Base-by-base conservation (phyloP, 2,888 invertebrate species). In the Caenorhabditis sp. region DNA sequence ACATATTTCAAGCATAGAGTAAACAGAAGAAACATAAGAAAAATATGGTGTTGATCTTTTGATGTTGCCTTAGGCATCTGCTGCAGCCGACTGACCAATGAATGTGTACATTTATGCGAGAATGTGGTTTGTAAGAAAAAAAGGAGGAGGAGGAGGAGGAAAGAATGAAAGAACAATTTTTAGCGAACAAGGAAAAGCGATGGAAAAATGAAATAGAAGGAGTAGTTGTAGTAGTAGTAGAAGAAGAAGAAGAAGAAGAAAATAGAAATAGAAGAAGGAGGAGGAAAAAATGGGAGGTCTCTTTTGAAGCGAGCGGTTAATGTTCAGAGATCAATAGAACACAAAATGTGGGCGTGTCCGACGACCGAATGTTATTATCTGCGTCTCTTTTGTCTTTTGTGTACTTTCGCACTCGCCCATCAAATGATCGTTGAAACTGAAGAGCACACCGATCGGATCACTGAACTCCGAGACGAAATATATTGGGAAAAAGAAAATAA, bases 301-400 rank as follows among this genome's bases (percentile, higher is more conserved):
- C 37, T 59, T 24, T n/a, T 26, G 62, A 61, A 65, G 62, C 73
- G 68, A 73, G 73, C 73, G 73, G 73, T 73, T 74, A 69, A 74
- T 74, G 73, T 74, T 74, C 73, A 74, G 62, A 74, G 73, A 74
- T 74, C 73, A 74, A 66, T 69, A 74, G 69, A 74, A 74, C 69
- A 72, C 72, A 63, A 71, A 68, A 63, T 73, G 43, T 43, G 60
- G 72, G 72, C 72, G 72, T 6, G 55, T 5, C 17, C 14, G 55
- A 14, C 21, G 26, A 55, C 55, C 21, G 5, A 55, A 26, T 55
- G n/a, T n/a, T n/a, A n/a, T n/a, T 24, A 8, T 23, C 51, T 51
- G 51, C 51, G 51, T 51, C 51, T 51, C 51, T 8, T 10, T 21
- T n/a, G 1, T 23, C n/a, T 6, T n/a, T 51, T 21, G 21, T 51